Conservation (phyloP, 1,140 invertebrate genomes). For the Polypedilum vanderplanki region DNA sequence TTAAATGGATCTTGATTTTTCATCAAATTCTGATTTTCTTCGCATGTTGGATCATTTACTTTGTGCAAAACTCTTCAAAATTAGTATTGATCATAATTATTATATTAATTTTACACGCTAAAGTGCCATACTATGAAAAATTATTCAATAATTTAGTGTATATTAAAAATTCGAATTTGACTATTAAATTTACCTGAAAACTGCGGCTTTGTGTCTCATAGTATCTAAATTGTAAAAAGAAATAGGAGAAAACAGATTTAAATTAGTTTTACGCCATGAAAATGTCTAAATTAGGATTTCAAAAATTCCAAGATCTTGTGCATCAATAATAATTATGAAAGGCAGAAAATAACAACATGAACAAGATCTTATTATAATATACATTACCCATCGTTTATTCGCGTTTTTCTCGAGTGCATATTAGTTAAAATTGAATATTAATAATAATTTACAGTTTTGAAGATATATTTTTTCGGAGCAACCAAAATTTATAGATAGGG, state of each 20-base stretch:
- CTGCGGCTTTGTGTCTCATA: constrained; percentile 2
- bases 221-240: neutral
- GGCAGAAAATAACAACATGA: neutral
- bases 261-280: neutral
- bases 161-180: neutral
- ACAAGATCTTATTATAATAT: neutral
- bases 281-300: neutral
- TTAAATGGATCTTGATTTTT: too few species aligned
- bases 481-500: too few species aligned
- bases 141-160: neutral
- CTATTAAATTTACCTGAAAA: neutral
- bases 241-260: neutral
- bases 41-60: too few species aligned
- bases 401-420: constrained; percentile 5
- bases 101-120: neutral
- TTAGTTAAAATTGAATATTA: constrained; percentile 6
- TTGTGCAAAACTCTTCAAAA: too few species aligned
- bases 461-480: too few species aligned
- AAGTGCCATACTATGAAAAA: neutral
- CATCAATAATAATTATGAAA: neutral
- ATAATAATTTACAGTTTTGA: neutral
- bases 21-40: too few species aligned
- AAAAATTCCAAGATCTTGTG: neutral
- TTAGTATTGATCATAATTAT: too few species aligned
- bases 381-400: constrained; percentile 13